Conservation (phyloP, 2,113 vertebrate genomes). For the Gavialis gangeticus region DNA sequence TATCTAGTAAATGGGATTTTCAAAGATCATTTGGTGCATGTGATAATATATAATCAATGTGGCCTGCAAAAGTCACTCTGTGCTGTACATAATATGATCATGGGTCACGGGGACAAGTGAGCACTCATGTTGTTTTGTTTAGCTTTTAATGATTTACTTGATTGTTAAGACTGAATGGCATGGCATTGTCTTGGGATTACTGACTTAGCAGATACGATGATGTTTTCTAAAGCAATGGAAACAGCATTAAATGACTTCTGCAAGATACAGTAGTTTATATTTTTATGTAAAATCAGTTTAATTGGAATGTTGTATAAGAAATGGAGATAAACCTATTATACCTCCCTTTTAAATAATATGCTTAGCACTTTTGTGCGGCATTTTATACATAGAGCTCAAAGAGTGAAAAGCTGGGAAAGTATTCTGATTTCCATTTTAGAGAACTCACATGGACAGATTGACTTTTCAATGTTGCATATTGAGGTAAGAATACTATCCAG, state of each 20-base stretch:
- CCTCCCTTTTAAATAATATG: neutral
- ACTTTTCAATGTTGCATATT: neutral
- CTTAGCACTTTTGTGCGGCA: neutral
- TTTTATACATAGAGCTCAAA: neutral
- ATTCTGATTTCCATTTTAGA: neutral
- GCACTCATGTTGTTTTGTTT: conserved; percentile 36
- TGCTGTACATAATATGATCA: neutral
- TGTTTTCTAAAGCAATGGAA: conserved; percentile 29
- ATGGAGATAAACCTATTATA: neutral
- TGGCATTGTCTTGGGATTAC: conserved; percentile 14
- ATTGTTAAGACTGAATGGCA: conserved; percentile 16
- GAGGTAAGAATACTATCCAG: neutral
- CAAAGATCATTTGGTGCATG: conserved; percentile 31
- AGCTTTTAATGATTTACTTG: conserved; percentile 45
- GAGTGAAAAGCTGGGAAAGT: neutral
- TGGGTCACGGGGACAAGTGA: conserved; percentile 32
- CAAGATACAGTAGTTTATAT: neutral
- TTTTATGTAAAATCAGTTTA: conserved; percentile 38
- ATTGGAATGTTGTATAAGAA: neutral
- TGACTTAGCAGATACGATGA: conserved; percentile 7
- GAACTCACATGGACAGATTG: neutral
- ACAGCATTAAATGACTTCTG: neutral
- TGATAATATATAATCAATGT: conserved; percentile 45
- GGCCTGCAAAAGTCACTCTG: conserved; percentile 5
- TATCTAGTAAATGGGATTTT: conserved; percentile 50